Percentiles rank a stretch among this genome's conserved stretches.
Conservation (phyloP, 2,113 vertebrate genomes). For the Herpailurus yagouaroundi region DNA sequence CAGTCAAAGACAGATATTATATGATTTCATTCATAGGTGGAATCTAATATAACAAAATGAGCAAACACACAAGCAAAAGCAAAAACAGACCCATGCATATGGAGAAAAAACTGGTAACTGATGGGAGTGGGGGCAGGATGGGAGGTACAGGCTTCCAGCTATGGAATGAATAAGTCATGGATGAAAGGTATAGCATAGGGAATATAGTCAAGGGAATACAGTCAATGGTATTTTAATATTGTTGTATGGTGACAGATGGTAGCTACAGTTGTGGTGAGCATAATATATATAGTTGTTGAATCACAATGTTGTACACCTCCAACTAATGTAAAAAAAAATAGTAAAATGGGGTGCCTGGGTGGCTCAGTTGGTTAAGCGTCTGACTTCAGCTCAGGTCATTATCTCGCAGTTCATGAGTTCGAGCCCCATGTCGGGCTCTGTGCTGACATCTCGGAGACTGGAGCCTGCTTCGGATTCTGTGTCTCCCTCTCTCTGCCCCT, state of each 20-base stretch:
- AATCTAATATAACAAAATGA: not conserved
- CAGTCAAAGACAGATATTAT: not conserved
- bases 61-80: not conserved
- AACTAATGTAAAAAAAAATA: not conserved
- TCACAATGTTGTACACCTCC: not conserved
- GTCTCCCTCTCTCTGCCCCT: too few relatives aligned
- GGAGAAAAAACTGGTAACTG: not conserved
- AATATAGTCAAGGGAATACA: not conserved
- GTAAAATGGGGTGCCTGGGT: not conserved
- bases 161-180: not conserved
- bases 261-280: not conserved
- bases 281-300: not conserved
- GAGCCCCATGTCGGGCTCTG: too few relatives aligned
- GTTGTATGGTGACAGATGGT: not conserved
- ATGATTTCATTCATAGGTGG: not conserved
- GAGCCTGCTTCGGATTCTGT: too few relatives aligned
- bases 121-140: not conserved
- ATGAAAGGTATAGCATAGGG: not conserved
- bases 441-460: too few relatives aligned
- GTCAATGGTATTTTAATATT: not conserved
- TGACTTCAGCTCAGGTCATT: too few relatives aligned
- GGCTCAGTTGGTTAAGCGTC: too few relatives aligned
- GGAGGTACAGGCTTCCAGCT: not conserved
- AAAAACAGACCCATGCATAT: not conserved
- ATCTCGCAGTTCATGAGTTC: too few relatives aligned